These are phyloP conservation scores for Eupelmus urozonus DNA, from an alignment of 2,888 invertebrate genomes.

Conservation along the genomic window DNA sequence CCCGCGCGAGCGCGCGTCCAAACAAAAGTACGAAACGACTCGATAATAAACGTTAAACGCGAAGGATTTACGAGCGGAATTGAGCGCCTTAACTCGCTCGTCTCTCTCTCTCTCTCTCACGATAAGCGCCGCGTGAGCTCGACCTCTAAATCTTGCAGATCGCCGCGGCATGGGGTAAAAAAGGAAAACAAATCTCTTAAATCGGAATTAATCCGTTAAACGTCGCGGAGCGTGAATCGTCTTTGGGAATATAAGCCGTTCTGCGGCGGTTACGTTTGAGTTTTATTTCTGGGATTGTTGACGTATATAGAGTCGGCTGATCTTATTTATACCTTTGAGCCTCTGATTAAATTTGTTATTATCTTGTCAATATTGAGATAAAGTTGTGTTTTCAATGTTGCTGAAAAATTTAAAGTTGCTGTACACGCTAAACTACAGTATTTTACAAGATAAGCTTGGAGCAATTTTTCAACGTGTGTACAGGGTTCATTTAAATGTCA, in stretches of 20 bases:
- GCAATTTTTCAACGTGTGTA: too few species aligned
- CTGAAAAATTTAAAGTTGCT: too few species aligned
- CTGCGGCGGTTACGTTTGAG: too few species aligned
- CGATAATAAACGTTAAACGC: conserved; percentile 34
- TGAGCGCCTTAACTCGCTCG: conserved; percentile 31
- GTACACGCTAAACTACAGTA: too few species aligned
- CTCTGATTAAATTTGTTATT: too few species aligned
- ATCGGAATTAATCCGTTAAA: conserved; percentile 11
- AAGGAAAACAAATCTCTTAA: conserved; percentile 23
- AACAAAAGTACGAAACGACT: conserved; percentile 13
- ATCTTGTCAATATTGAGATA: too few species aligned
- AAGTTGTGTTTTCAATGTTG: too few species aligned
- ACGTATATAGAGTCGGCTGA: too few species aligned
- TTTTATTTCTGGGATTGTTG: too few species aligned
- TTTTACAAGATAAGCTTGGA: too few species aligned
- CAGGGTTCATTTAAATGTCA: too few species aligned
- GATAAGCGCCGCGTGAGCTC: conserved; percentile 4
- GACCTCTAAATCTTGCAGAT: background rate
- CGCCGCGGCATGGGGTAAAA: background rate
- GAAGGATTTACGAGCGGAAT: conserved; percentile 40
- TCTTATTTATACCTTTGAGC: too few species aligned
- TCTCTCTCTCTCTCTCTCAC: background rate
- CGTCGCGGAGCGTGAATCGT: background rate
- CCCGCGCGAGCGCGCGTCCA: background rate
- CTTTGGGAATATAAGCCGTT: background rate